Evolutionary conservation across 2,113 vertebrate species (phyloP).

Genomic region (Mesembrinibis cayennensis): DNA sequence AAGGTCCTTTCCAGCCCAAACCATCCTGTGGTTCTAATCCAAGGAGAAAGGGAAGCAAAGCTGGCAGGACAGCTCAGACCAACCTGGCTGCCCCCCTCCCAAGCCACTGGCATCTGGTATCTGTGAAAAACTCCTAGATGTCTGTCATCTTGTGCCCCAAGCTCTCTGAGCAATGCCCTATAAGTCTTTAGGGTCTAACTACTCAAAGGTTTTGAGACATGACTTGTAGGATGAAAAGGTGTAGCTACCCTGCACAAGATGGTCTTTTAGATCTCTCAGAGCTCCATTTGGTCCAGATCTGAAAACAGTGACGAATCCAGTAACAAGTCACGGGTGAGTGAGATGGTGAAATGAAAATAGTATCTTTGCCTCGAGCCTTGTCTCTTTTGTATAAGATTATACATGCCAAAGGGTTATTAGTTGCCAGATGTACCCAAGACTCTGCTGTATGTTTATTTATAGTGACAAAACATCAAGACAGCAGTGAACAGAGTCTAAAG

Average conservation of each 20-base stretch:
- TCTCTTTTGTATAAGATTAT: neutral
- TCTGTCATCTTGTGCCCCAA: accelerated
- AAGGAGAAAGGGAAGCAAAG: neutral
- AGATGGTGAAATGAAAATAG: constrained; percentile 15
- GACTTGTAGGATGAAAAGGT: neutral
- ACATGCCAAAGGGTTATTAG: neutral
- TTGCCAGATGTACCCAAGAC: neutral
- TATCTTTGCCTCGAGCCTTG: neutral
- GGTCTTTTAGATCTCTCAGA: neutral
- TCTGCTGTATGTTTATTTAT: neutral
- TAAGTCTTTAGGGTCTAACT: neutral
- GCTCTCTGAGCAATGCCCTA: neutral
- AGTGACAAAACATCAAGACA: neutral
- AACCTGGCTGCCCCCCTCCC: neutral
- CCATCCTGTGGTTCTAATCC: neutral
- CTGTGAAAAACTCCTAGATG: neutral
- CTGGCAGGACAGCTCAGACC: neutral
- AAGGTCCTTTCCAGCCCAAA: neutral
- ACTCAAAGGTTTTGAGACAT: accelerated
- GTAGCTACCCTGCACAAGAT: neutral
- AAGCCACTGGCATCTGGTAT: neutral
- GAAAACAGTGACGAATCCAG: neutral
- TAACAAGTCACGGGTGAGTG: neutral
- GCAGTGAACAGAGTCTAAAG: neutral
- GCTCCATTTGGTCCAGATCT: neutral